Conservation (phyloP, 2,113 vertebrate species). For the Rhinolophus sinicus region DNA sequence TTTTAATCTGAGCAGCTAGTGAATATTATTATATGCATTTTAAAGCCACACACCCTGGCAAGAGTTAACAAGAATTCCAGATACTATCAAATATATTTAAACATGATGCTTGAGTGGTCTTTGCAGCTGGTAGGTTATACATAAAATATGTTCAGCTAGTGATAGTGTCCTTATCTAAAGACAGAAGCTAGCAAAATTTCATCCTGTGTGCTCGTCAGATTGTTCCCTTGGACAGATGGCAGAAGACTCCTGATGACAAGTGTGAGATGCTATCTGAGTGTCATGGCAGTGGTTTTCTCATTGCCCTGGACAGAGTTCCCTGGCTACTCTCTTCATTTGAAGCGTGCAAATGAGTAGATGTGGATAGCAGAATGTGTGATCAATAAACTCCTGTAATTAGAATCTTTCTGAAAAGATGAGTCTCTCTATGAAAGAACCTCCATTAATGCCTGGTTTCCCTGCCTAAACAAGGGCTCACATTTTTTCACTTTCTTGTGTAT, state of each 20-base stretch:
- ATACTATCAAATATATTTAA: constrained; percentile 98
- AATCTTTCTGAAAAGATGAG: constrained; percentile 57
- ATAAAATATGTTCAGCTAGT: constrained; percentile 98
- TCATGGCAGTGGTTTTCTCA: constrained; percentile 76
- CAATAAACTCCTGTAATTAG: constrained; percentile 69
- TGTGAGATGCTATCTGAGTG: constrained; percentile 91
- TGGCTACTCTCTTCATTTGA: constrained; percentile 76
- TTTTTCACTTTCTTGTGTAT: background rate
- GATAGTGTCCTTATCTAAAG: constrained; percentile 97
- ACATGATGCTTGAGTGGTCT: constrained; percentile 98
- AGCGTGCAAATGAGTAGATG: constrained; percentile 72
- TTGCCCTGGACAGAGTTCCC: constrained; percentile 25
- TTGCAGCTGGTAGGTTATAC: constrained; percentile 96
- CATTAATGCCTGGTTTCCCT: background rate
- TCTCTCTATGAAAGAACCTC: constrained; percentile 17
- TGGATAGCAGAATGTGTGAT: constrained; percentile 54
- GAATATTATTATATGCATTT: constrained; percentile 31
- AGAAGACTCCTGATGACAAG: constrained; percentile 90
- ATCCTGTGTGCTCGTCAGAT: constrained; percentile 91
- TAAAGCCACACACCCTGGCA: constrained; percentile 58
- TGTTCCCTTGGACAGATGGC: constrained; percentile 92
- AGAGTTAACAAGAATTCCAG: constrained; percentile 91
- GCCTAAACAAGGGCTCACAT: background rate
- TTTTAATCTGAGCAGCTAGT: constrained; percentile 62
- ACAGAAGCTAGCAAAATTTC: constrained; percentile 94